phyloP scores from a whole-genome alignment of 2,113 vertebrate species.

The Percopsis transmontana region DNA sequence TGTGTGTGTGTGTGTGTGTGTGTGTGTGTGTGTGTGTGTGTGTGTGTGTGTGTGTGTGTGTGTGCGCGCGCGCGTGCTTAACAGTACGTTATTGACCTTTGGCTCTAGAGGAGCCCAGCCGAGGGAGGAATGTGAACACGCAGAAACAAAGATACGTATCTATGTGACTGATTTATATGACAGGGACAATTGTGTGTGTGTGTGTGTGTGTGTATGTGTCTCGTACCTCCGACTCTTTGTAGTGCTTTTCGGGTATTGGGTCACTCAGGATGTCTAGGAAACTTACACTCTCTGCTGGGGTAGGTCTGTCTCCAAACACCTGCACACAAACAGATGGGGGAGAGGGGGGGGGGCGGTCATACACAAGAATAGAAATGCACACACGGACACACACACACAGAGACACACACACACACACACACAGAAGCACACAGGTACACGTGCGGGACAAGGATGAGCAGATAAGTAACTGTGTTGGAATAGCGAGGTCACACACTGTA shows the following conservation, averaged over 20 bases:
- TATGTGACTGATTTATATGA: too few species aligned
- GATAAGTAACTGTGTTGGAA: constrained; percentile 61
- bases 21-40: constrained; percentile 1
- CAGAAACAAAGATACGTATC: too few species aligned
- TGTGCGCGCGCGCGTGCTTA: neutral
- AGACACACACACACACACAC: constrained; percentile 2
- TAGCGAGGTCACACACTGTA: constrained; percentile 66
- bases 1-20: neutral
- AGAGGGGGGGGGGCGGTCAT: constrained; percentile 23
- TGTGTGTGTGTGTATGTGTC: constrained; percentile 1
- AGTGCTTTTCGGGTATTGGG: constrained; percentile 77
- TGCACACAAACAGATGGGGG: constrained; percentile 57
- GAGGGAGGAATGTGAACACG: too few species aligned
- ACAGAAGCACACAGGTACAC: neutral
- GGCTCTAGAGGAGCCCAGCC: too few species aligned
- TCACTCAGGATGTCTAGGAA: constrained; percentile 79
- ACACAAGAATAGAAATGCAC: constrained; percentile 38
- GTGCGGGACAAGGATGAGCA: constrained; percentile 29
- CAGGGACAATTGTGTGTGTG: neutral
- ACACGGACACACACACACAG: neutral
- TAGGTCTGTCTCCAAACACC: constrained; percentile 77
- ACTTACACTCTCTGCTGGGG: constrained; percentile 62
- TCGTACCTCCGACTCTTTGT: constrained; percentile 73
- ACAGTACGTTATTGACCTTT: neutral
- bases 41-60: constrained; percentile 5